These are phyloP conservation scores for Calephelis perditalis DNA, from an alignment of 2,888 invertebrate genomes.

Conservation along the genomic window DNA sequence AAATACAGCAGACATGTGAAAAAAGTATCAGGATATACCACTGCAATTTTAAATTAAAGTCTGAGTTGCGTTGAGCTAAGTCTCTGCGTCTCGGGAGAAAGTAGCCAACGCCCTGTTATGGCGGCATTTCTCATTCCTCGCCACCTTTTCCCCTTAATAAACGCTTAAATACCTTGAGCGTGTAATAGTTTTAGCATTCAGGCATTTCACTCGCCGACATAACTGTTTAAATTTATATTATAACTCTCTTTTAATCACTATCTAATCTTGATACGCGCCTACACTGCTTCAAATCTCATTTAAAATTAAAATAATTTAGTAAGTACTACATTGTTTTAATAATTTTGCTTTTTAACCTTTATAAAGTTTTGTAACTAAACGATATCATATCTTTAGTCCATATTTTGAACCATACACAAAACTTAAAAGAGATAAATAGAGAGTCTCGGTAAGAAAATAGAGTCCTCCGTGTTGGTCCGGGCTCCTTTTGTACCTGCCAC, in stretches of 20 bases:
- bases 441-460: too few species aligned
- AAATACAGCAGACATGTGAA: too few species aligned
- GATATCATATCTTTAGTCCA: too few species aligned
- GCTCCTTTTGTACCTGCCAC: too few species aligned
- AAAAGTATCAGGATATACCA: background rate
- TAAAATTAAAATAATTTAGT: background rate
- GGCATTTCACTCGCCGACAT: slow-evolving; percentile 9
- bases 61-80: slow-evolving; percentile 34
- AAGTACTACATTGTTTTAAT: too few species aligned
- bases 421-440: too few species aligned
- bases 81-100: slow-evolving; percentile 56
- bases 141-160: slow-evolving; percentile 59
- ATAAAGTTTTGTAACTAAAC: too few species aligned
- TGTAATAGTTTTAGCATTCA: slow-evolving; percentile 13
- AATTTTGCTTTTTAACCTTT: too few species aligned
- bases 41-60: slow-evolving; percentile 24
- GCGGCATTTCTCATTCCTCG: slow-evolving; percentile 66
- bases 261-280: background rate
- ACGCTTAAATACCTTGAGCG: slow-evolving; percentile 51
- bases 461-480: too few species aligned
- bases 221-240: slow-evolving; percentile 7
- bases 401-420: too few species aligned
- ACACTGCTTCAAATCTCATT: slow-evolving; percentile 3
- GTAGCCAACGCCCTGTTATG: slow-evolving; percentile 66
- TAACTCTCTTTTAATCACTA: background rate